Percentiles rank a stretch among this genome's conserved stretches.
These are phyloP conservation scores for Drosophila austrosaltans DNA, from an alignment of 2,888 invertebrate genomes.

Conservation along the genomic window DNA sequence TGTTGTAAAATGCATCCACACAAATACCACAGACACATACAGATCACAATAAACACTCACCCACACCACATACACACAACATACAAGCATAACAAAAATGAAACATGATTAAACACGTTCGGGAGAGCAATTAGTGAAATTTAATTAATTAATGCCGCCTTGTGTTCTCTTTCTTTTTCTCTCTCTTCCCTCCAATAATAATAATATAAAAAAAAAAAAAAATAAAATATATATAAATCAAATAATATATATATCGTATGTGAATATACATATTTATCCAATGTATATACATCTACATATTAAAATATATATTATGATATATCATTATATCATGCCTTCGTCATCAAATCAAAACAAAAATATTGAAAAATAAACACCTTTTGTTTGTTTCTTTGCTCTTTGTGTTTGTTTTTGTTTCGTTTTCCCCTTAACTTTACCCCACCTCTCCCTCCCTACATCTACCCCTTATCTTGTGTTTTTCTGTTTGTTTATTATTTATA, in stretches of 20 bases:
- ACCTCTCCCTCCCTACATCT: slow-evolving; percentile 23
- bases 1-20: neutral
- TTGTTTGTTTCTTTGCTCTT: slow-evolving; percentile 16
- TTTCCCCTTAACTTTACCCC: slow-evolving; percentile 16
- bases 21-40: slow-evolving; percentile 12
- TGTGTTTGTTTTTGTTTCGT: slow-evolving; percentile 28
- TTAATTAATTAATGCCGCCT: slow-evolving; percentile 41
- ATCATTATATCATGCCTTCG: slow-evolving; percentile 27
- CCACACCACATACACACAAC: neutral
- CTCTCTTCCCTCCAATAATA: slow-evolving; percentile 1
- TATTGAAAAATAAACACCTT: neutral
- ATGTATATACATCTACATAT: slow-evolving; percentile 15
- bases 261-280: neutral
- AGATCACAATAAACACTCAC: slow-evolving; percentile 1
- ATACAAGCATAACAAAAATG: neutral
- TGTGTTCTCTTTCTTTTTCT: slow-evolving; percentile 43
- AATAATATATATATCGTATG: neutral
- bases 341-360: slow-evolving; percentile 1
- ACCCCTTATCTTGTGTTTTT: neutral
- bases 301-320: slow-evolving; percentile 3
- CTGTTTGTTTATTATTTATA: neutral
- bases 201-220: neutral
- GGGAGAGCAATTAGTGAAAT: slow-evolving; percentile 5
- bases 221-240: neutral
- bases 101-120: neutral